A percentile compares a stretch with the other conserved stretches of the same genome.
phyloP scores from a whole-genome alignment of 2,797 vertebrate species.

The Xiphorhynchus erythropygius region DNA sequence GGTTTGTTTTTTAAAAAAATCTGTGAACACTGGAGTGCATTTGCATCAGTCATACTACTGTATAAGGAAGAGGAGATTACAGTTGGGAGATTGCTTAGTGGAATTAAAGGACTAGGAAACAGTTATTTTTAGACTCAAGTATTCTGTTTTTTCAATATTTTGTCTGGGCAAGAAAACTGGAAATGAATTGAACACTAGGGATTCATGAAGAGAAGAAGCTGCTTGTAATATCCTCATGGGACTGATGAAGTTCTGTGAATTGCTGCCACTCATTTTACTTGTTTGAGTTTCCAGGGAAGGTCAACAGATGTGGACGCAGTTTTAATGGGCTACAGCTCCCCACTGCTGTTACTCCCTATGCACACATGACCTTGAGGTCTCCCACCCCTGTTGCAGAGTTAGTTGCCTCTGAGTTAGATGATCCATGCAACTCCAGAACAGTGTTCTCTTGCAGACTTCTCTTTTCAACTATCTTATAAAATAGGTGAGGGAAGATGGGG shows the following conservation, averaged over 20 bases:
- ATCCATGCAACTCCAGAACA: not conserved
- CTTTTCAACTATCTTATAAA: not conserved
- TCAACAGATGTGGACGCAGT: not conserved
- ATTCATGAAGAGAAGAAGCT: not conserved
- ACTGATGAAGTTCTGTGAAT: constrained; percentile 1
- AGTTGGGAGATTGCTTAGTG: not conserved
- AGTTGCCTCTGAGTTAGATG: not conserved
- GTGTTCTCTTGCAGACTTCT: not conserved
- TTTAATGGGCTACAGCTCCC: constrained; percentile 25
- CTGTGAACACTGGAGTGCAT: not conserved
- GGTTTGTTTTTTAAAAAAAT: not conserved
- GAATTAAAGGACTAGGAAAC: not conserved
- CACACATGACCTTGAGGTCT: not conserved
- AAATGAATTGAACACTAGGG: not conserved
- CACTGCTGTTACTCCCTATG: not conserved
- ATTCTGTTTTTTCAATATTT: constrained; percentile 17
- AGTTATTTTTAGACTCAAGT: constrained; percentile 32
- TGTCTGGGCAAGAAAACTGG: constrained; percentile 5
- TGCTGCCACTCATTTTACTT: constrained; percentile 21
- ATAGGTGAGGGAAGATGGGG: not conserved
- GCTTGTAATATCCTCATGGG: not conserved
- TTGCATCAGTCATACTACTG: not conserved
- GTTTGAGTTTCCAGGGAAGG: not conserved
- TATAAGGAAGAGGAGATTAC: not conserved
- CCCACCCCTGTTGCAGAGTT: not conserved